These are phyloP conservation scores for Brachymystax lenok DNA, from an alignment of 2,797 vertebrate species.

Conservation along the genomic window DNA sequence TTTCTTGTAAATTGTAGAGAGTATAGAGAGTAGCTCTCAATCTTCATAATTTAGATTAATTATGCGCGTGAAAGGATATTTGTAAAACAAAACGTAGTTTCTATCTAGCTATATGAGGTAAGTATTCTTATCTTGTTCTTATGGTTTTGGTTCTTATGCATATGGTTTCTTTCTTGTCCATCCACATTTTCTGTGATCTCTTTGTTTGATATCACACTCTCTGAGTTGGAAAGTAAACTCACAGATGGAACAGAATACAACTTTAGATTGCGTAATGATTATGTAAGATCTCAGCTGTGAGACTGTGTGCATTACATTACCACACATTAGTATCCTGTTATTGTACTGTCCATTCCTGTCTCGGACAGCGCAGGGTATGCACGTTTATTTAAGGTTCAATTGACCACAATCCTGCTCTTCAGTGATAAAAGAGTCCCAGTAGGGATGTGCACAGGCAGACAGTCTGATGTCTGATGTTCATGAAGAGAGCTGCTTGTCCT, in stretches of 20 bases:
- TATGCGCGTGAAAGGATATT: too few species aligned
- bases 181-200: not conserved
- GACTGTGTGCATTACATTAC: conserved; percentile 36
- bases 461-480: conserved; percentile 4
- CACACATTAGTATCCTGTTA: conserved; percentile 17
- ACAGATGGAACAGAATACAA: conserved; percentile 28
- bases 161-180: not conserved
- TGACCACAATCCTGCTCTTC: conserved; percentile 19
- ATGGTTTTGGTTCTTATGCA: not conserved
- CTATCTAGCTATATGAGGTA: not conserved
- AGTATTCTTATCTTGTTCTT: not conserved
- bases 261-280: conserved; percentile 63
- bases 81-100: too few species aligned
- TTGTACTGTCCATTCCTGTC: conserved; percentile 3
- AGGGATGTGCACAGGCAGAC: conserved; percentile 12
- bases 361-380: too few species aligned
- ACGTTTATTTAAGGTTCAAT: not conserved
- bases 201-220: conserved; percentile 2
- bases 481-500: conserved; percentile 15
- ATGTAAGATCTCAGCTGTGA: conserved; percentile 48
- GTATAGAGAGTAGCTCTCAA: too few species aligned
- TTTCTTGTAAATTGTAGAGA: too few species aligned
- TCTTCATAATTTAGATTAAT: too few species aligned
- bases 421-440: not conserved
- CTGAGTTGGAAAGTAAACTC: not conserved